Percentiles rank a stretch among this genome's conserved stretches.
phyloP scores from a whole-genome alignment of 2,113 vertebrate species.

The Oreamnos americanus region DNA sequence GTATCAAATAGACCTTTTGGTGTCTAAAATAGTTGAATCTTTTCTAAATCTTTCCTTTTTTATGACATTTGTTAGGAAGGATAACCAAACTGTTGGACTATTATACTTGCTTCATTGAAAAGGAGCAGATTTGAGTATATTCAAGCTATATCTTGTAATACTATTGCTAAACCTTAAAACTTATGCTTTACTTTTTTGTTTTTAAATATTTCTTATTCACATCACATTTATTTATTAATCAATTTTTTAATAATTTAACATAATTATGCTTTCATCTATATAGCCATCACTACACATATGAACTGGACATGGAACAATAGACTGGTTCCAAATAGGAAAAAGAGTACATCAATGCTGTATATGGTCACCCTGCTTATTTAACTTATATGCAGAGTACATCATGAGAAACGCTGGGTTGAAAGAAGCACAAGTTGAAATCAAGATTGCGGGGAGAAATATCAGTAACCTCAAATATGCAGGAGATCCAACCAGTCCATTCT shows the following conservation, averaged over 20 bases:
- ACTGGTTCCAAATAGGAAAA: too few species aligned
- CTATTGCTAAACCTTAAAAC: neutral
- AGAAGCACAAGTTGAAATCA: too few species aligned
- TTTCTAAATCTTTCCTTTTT: neutral
- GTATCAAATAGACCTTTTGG: neutral
- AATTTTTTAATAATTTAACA: neutral
- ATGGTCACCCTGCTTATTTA: too few species aligned
- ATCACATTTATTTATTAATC: slow-evolving; percentile 9
- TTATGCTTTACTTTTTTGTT: neutral
- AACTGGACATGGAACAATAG: neutral
- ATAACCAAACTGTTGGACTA: neutral
- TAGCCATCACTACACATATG: neutral
- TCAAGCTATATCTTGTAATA: neutral
- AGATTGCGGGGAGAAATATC: too few species aligned
- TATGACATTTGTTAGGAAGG: neutral
- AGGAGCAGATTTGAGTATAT: neutral
- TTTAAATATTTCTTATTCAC: neutral
- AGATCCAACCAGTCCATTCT: too few species aligned
- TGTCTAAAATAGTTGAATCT: neutral
- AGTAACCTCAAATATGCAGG: too few species aligned
- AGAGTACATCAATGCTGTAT: too few species aligned
- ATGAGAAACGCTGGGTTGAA: too few species aligned
- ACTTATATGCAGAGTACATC: too few species aligned
- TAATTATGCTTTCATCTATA: neutral
- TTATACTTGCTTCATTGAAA: neutral